Base-by-base conservation (phyloP, 30 jellyfish, hydroid and myxozoan genomes). In the Pelagia noctiluca region DNA sequence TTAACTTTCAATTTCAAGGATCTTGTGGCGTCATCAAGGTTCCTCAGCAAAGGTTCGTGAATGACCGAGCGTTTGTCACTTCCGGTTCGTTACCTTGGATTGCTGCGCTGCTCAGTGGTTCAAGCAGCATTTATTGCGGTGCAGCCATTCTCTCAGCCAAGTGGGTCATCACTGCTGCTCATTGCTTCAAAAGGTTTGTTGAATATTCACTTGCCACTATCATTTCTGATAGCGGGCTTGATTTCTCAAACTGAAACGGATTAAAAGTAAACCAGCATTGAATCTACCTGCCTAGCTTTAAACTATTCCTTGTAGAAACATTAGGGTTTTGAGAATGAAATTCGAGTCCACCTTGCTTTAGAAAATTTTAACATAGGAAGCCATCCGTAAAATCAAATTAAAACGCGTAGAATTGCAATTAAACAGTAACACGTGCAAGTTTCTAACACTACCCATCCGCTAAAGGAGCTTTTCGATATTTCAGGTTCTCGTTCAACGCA, bases 91-190 rank as follows among this genome's bases (percentile, higher is more conserved):
- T 84, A 50, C 99, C 97, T 3, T 94, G 99, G 99, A 90, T 94
- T 53, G 97, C 88, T 1, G 95, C 89, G 0, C 80, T 87, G 18
- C 47, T 42, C 25, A 70, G 88, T 68, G 90, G 96, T 73, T 63
- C 85, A 24, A 94, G 97, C 21, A 61, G 84, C 13, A 89, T 88
- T 25, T 82, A 68, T 54, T 94, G 99, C 54, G 99, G 95, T 1
- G 99, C 98, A 25, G 82, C 99, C 2, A 78, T 94, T 19, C 38
- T 94, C 8, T 69, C 99, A 18, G 49, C 89, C 18, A 77, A 36
- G 36, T 94, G 99, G 99, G 33, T 87, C 0, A 31, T 94, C 0
- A 86, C 97, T 2, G 96, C 99, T 12, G 97, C 99, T 0, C 99
- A 94, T 79, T 94, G 99, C 62, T 88, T 94, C 32, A 78, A 60